Percentiles rank a stretch among this genome's conserved stretches.
Evolutionary conservation across 2,113 vertebrate species (phyloP).

Genomic region (Paratilapia polleni): DNA sequence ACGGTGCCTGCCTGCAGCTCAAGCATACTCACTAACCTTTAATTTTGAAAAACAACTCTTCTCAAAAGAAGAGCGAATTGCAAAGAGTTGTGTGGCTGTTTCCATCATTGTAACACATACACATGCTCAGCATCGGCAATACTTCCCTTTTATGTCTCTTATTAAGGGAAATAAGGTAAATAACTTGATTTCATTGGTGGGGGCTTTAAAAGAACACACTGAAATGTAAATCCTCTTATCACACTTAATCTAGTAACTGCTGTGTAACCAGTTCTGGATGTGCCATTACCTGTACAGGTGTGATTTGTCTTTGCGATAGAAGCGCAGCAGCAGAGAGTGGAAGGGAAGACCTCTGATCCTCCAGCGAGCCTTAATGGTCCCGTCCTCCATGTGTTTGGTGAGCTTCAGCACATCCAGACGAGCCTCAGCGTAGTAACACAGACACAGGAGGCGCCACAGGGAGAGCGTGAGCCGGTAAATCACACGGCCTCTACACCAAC

Average conservation of each 20-base stretch:
- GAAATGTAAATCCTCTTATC: accelerated
- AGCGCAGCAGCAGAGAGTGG: slow-evolving; percentile 81
- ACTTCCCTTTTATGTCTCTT: too few relatives aligned
- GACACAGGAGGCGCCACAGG: slow-evolving; percentile 82
- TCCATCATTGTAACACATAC: too few relatives aligned
- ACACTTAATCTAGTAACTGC: neutral
- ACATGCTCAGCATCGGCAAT: too few relatives aligned
- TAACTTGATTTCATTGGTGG: too few relatives aligned
- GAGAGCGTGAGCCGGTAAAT: slow-evolving; percentile 80
- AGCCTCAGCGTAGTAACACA: slow-evolving; percentile 84
- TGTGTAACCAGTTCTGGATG: neutral
- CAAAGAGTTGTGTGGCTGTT: too few relatives aligned
- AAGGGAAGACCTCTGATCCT: slow-evolving; percentile 85
- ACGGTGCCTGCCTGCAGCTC: too few relatives aligned
- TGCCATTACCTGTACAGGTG: slow-evolving; percentile 82
- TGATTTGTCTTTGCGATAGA: slow-evolving; percentile 86
- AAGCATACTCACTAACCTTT: too few relatives aligned
- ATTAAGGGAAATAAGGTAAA: too few relatives aligned
- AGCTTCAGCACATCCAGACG: slow-evolving; percentile 88
- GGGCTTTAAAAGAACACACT: neutral
- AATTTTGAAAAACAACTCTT: too few relatives aligned
- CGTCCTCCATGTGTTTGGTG: slow-evolving; percentile 87
- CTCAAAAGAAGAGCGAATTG: too few relatives aligned
- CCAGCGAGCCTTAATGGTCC: slow-evolving; percentile 89
- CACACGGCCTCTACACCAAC: slow-evolving; percentile 73